Evolutionary conservation across 2,113 vertebrate genomes (phyloP).

Genomic region (Pholis gunnellus): DNA sequence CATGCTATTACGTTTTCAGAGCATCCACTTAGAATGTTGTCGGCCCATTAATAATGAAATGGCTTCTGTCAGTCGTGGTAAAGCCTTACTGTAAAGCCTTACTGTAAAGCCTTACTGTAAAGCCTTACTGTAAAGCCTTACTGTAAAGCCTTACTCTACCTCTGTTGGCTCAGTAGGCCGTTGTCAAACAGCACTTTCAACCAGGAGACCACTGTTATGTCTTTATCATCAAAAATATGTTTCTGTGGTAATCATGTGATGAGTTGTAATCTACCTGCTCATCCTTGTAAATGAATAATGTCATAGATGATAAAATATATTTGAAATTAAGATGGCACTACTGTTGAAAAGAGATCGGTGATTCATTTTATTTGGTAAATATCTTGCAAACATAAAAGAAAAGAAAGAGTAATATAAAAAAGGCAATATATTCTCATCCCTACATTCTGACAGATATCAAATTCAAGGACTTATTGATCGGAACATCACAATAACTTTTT

Average conservation of each 20-base stretch:
- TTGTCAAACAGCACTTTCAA: too few species aligned
- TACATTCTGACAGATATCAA: constrained; percentile 5
- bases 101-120: too few species aligned
- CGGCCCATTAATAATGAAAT: too few species aligned
- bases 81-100: too few species aligned
- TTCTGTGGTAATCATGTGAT: not conserved
- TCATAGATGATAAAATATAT: not conserved
- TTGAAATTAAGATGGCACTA: not conserved
- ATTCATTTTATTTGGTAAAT: constrained; percentile 6
- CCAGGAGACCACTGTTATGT: too few species aligned
- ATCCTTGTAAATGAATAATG: not conserved
- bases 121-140: too few species aligned
- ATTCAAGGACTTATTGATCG: constrained; percentile 26
- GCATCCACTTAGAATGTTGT: too few species aligned
- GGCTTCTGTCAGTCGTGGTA: too few species aligned
- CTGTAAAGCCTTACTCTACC: too few species aligned
- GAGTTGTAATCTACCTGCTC: constrained; percentile 12
- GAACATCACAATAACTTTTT: constrained; percentile 32
- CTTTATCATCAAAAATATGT: not conserved
- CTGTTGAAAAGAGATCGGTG: not conserved
- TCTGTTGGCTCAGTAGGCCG: too few species aligned
- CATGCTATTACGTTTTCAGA: not conserved
- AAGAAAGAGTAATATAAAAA: not conserved
- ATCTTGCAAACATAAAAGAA: not conserved
- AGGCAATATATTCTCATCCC: constrained; percentile 8